Evolutionary conservation across 2,113 vertebrate genomes (phyloP), one percentile per base, ranked within the genome.

Genomic region (Anarrhichthys ocellatus): DNA sequence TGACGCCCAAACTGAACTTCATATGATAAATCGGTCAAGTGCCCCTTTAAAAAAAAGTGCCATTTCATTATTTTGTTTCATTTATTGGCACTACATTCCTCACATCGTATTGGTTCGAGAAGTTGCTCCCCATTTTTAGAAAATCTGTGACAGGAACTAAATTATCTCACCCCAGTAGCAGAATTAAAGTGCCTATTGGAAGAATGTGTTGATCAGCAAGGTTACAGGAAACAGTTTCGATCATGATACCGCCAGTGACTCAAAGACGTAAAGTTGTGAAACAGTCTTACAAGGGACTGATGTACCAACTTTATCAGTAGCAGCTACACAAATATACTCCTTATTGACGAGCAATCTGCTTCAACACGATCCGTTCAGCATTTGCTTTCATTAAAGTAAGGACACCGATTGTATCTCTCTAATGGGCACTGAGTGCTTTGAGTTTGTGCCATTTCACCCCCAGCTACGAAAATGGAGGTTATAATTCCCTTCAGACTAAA

Each of bases 351-450:
- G 89, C 84, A 82, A 73, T 93, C 85, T 92, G 94, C 93, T 92
- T 85, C 86, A 78, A 92, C 88, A 85, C 50, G 91, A 93, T 90
- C 77, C 81, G 79, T 73, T 86, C 76, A 61, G 76, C 69, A 50
- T 73, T 82, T 9, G 69, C 86, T 89, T 87, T 90, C 75, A 87
- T 89, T 88, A 93, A 93, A 89, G 82, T 56, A 63, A 88, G 84
- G 86, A 93, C 89, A 93, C 77, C 86, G 94, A 93, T 94, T 91
- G 75, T 92, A 94, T 95, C 92, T 93, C 48, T 91, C 80, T 94
- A 94, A 95, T 94, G 89, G 93, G 89, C 81, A 83, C 80, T 78
- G 76, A 85, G 73, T 84, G 78, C 82, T 94, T 87, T 68, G 46
- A 91, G 76, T 82, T 75, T 65, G 80, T 88, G 91, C 91, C 90